These are phyloP conservation scores for Panopea generosa DNA, from an alignment of 2,888 invertebrate genomes.

Conservation along the genomic window DNA sequence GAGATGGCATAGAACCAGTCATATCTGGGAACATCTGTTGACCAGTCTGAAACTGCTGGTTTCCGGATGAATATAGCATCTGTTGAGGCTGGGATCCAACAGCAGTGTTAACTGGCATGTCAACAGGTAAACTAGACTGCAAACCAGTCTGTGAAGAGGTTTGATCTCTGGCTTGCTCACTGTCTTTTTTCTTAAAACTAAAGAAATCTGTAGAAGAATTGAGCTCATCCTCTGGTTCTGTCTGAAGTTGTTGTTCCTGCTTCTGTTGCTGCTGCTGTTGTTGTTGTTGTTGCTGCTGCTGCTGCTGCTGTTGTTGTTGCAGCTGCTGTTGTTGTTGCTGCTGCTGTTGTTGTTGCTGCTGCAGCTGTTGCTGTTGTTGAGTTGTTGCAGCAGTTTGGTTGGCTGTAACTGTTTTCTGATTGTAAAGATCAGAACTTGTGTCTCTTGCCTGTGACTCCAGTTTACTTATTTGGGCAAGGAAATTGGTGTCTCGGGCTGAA, in stretches of 20 bases:
- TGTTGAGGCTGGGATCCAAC: background rate
- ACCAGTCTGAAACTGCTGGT: slow-evolving; percentile 36
- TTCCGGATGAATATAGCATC: slow-evolving; percentile 13
- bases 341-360: too few species aligned
- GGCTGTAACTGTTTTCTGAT: too few species aligned
- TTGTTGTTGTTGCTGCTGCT: background rate
- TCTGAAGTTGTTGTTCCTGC: slow-evolving; percentile 4
- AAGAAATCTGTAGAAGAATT: slow-evolving; percentile 68
- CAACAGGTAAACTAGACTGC: background rate
- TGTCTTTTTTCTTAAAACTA: slow-evolving; percentile 59
- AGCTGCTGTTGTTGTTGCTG: too few species aligned
- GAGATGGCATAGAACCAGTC: slow-evolving; percentile 32
- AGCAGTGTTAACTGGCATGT: background rate
- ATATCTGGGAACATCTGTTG: slow-evolving; percentile 39
- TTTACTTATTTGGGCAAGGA: too few species aligned
- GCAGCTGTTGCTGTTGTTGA: too few species aligned
- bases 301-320: too few species aligned
- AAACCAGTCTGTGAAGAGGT: slow-evolving; percentile 4
- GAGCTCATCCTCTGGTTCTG: slow-evolving; percentile 58
- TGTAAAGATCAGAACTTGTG: too few species aligned
- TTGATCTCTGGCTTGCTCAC: slow-evolving; percentile 20
- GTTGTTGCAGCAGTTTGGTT: too few species aligned
- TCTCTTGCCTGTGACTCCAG: too few species aligned
- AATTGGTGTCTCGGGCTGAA: too few species aligned
- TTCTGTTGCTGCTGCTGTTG: background rate